Percentiles rank a stretch among this genome's conserved stretches.
phyloP scores from a whole-genome alignment of 2,113 vertebrate genomes.

The Phalacrocorax carbo region DNA sequence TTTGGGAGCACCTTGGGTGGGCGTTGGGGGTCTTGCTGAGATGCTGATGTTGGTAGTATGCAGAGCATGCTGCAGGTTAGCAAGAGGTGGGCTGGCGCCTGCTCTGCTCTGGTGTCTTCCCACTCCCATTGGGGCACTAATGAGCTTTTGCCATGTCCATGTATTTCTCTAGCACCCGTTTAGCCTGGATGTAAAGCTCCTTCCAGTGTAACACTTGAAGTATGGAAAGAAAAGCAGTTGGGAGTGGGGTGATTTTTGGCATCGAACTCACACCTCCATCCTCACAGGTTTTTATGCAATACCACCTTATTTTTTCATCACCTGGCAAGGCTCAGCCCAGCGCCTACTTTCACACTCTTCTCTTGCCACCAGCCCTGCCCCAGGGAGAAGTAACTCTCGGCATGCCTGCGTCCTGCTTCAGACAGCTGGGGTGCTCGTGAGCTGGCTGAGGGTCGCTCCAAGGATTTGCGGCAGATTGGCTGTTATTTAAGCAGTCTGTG shows the following conservation, averaged over 20 bases:
- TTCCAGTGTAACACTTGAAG: neutral
- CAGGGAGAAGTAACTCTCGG: neutral
- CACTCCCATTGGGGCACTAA: fast-evolving
- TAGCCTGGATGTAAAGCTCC: neutral
- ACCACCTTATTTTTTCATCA: neutral
- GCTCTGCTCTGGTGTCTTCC: neutral
- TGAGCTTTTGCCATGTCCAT: neutral
- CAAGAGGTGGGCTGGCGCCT: neutral
- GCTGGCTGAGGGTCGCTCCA: neutral
- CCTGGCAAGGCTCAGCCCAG: neutral
- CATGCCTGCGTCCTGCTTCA: neutral
- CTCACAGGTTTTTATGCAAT: neutral
- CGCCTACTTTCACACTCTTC: neutral
- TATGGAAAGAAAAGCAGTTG: no score
- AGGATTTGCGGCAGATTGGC: neutral
- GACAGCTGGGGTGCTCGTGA: fast-evolving
- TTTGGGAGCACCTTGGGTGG: neutral
- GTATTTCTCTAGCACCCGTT: neutral
- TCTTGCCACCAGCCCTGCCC: neutral
- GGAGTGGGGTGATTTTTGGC: neutral
- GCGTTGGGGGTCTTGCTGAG: neutral
- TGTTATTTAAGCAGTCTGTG: neutral
- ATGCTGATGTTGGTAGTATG: neutral
- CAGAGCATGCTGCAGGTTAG: neutral
- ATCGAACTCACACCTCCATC: neutral